Base-by-base conservation (phyloP, 37 sponge, comb jelly and placozoan genomes). In the Haliclona indistincta region DNA sequence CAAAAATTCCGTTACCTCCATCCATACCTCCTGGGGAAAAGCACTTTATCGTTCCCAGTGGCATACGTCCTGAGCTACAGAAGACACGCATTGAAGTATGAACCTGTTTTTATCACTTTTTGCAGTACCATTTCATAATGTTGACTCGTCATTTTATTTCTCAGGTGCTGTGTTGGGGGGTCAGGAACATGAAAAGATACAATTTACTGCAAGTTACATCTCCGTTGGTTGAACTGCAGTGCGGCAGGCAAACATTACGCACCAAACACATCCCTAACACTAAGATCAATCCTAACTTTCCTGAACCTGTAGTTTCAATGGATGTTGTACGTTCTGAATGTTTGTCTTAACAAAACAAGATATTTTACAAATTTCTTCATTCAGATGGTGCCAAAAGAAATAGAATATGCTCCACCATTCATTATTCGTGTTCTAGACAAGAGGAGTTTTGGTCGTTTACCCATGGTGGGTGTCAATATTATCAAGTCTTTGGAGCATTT, bases 161-260 rank as follows among this genome's bases (percentile, higher is more conserved):
- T 63, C 73, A 97, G 95, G 88, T 89, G 23, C 71, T 98, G 56
- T 88, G 91, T 33, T 98, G 96, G 99, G 99, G 99, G 54, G 99
- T 98, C 13, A 68, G 99, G 29, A 91, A 98, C 82, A 90, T 98
- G 99, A 98, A 95, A 84, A 74, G 84, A 70, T 98, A 69, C 86
- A 91, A 89, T 65, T 84, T 98, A 29, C 86, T 89, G 2, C 40
- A 79, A 4, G 94, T 98, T 4, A 81, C 81, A 54, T 89, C 87
- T 43, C 99, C 99, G 0, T 61, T 86, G 20, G 87, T 98, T 43
- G 90, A 93, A 68, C 54, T 98, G 32, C 94, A 93, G 73, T 89
- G 91, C 82, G 99, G 99, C 32, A 94, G 97, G 5, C 67, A 68
- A 35, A 47, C 84, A 11, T 77, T 87, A 34, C 47, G 73, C 15